phyloP scores from a whole-genome alignment of 2,113 vertebrate genomes.

The Tautogolabrus adspersus region DNA sequence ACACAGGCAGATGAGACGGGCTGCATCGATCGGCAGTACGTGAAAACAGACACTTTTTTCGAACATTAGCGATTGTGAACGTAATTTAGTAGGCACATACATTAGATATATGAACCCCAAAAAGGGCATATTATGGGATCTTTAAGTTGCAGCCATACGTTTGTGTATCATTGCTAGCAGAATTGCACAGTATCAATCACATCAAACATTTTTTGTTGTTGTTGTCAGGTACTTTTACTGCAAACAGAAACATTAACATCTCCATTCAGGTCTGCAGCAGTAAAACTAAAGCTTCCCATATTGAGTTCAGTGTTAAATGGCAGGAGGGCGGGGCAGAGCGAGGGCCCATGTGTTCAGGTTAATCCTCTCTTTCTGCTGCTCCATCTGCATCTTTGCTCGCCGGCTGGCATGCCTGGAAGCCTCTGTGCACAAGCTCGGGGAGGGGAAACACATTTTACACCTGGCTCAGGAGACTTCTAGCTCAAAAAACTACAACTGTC shows the following conservation, averaged over 20 bases:
- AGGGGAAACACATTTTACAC: slow-evolving; percentile 1
- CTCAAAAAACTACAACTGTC: slow-evolving; percentile 24
- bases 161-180: background rate
- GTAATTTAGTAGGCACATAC: no score
- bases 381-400: slow-evolving; percentile 55
- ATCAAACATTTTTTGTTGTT: no score
- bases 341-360: slow-evolving; percentile 57
- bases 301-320: slow-evolving; percentile 11
- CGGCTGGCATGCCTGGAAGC: slow-evolving; percentile 47
- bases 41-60: no score
- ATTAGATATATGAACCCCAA: no score
- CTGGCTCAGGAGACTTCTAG: slow-evolving; percentile 48
- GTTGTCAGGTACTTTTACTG: no score
- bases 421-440: slow-evolving; percentile 1
- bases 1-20: no score
- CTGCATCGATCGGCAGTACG: no score
- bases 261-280: background rate
- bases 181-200: no score
- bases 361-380: slow-evolving; percentile 66
- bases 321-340: background rate
- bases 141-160: no score
- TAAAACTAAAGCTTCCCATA: slow-evolving; percentile 13
- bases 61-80: no score
- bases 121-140: no score
- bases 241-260: background rate